These are phyloP conservation scores for Lydus trimaculatus DNA, from an alignment of 2,888 invertebrate species.

Conservation along the genomic window DNA sequence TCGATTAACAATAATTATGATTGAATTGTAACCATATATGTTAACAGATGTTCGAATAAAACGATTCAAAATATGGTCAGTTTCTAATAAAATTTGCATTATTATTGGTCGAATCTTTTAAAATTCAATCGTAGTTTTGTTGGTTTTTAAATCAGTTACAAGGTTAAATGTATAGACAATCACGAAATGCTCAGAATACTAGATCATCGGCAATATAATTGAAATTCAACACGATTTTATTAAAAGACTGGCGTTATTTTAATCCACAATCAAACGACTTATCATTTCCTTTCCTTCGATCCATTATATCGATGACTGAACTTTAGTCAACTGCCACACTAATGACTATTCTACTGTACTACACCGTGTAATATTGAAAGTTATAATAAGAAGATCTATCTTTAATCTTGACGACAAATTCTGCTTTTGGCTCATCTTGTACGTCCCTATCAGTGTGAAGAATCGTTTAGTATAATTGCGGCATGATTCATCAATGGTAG, in stretches of 20 bases:
- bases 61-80: constrained; percentile 8
- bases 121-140: constrained; percentile 16
- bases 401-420: too few species aligned
- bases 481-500: too few species aligned
- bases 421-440: too few species aligned
- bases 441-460: too few species aligned
- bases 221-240: constrained; percentile 49
- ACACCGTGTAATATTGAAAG: too few species aligned
- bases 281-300: not conserved
- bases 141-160: constrained; percentile 16
- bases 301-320: not conserved
- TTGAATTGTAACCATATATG: not conserved
- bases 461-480: too few species aligned
- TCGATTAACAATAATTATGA: not conserved
- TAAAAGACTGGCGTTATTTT: constrained; percentile 44
- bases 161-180: constrained; percentile 15
- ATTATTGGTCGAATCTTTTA: constrained; percentile 7
- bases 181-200: constrained; percentile 18
- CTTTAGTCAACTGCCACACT: too few species aligned
- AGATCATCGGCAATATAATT: constrained; percentile 34
- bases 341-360: too few species aligned
- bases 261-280: not conserved
- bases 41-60: not conserved
- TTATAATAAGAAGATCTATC: too few species aligned
- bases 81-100: constrained; percentile 13